phyloP scores from a whole-genome alignment of 2,113 vertebrate genomes.

The Corynorhinus townsendii region DNA sequence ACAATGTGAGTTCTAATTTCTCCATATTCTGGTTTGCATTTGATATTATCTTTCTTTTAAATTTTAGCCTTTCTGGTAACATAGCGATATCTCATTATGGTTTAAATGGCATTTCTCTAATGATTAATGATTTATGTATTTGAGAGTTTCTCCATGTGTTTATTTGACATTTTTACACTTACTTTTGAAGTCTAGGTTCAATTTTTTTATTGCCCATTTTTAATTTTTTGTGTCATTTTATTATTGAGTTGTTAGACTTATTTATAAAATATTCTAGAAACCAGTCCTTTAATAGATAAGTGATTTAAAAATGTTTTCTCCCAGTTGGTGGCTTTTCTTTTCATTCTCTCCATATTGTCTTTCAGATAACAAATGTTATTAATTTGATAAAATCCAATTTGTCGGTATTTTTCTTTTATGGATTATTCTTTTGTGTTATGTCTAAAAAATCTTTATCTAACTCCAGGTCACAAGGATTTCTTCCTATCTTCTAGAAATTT shows the following conservation, averaged over 20 bases:
- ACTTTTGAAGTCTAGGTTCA: not conserved
- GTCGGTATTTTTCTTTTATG: not conserved
- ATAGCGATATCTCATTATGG: not conserved
- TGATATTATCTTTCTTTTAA: not conserved
- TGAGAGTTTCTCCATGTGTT: not conserved
- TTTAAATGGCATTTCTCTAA: not conserved
- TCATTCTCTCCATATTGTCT: not conserved
- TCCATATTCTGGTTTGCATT: not conserved
- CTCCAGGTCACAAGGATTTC: not conserved
- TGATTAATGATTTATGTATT: not conserved
- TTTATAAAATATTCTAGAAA: conserved; percentile 18
- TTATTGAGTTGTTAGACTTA: not conserved
- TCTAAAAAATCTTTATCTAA: not conserved
- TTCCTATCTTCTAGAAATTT: not conserved
- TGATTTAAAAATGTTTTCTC: not conserved
- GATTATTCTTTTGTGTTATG: not conserved
- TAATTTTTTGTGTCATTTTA: not conserved
- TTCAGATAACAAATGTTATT: not conserved
- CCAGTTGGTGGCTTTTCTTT: not conserved
- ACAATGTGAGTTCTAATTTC: not conserved
- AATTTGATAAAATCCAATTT: not conserved
- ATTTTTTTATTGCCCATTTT: not conserved
- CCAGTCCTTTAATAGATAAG: not conserved
- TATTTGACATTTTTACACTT: not conserved
- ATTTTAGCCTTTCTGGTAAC: not conserved